Evolutionary conservation across 1,140 invertebrate species (phyloP), one percentile per base, ranked within the genome.

Genomic region (Tetramorium alpestre): DNA sequence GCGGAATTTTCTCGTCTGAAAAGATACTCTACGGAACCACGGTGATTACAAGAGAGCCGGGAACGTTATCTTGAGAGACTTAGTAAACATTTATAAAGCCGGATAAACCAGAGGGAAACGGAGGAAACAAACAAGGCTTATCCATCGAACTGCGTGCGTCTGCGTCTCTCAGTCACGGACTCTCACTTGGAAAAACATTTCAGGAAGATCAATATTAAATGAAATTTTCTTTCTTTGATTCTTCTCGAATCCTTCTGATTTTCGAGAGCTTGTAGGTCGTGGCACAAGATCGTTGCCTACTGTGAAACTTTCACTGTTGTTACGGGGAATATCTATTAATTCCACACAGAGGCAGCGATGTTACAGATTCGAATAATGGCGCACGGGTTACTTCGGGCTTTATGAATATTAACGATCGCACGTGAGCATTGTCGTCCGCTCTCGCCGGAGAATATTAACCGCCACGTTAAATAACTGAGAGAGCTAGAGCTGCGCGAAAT

Each of bases 331-430:
- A 64, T 87, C 56, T 49, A 41, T 49, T 51, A 49, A 62, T 22
- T 73, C 58, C 70, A 64, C 38, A 65, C 51, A 16, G 16, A n/a
- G 49, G 4, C 49, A 22, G 64, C 3, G 25, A 22, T 49, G 49
- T 47, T 72, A 56, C 78, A 22, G 64, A 72, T 69, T 41, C 44
- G 33, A 87, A 69, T 87, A 84, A 84, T 51, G 18, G n/a, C 13
- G 76, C 51, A 18, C 41, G 16, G 47, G 77, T 22, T 67, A 67
- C 86, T 56, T 47, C 41, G 28, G n/a, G 73, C 88, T 89, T 89
- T 87, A 87, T 85, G 88, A 89, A 89, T 87, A 89, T 89, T 89
- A 87, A 89, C 72, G 85, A 88, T 70, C 78, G 84, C 75, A 49
- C 60, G 51, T 33, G 58, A 51, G 49, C 22, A 56, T 49, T 38